A percentile compares a stretch with the other conserved stretches of the same genome.
Conservation (phyloP, 2,888 invertebrate genomes). For the Hemaris fuciformis region DNA sequence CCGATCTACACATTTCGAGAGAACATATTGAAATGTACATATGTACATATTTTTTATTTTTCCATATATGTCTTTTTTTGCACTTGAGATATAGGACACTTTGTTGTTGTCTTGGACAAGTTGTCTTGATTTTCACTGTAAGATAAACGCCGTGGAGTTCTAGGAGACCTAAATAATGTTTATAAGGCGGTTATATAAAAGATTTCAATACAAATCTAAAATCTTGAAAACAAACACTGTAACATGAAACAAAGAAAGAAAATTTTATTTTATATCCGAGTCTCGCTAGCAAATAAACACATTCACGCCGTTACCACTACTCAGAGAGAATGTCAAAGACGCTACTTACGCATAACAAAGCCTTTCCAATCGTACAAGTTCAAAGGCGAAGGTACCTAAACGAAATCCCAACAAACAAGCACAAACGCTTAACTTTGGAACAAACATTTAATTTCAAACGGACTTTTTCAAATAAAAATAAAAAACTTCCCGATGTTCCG, state of each 20-base stretch:
- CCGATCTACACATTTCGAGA: no score
- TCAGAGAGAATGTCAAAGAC: conserved; percentile 22
- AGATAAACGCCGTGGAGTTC: no score
- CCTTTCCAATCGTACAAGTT: conserved; percentile 33
- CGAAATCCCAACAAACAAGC: conserved; percentile 38
- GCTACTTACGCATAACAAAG: conserved; percentile 21
- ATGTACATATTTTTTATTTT: no score
- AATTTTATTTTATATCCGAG: conserved; percentile 14
- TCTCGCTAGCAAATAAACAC: background rate
- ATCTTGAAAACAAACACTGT: background rate
- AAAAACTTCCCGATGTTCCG: conserved; percentile 42
- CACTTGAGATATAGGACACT: no score
- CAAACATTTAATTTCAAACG: conserved; percentile 55
- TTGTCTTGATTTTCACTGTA: no score
- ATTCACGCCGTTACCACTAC: conserved; percentile 16
- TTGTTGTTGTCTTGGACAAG: no score
- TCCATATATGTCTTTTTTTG: no score
- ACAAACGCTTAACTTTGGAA: conserved; percentile 41
- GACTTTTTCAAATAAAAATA: conserved; percentile 47
- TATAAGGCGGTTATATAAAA: no score
- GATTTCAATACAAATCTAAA: background rate
- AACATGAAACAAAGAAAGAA: conserved; percentile 16
- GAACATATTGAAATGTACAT: no score
- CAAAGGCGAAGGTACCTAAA: conserved; percentile 29
- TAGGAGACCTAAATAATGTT: no score